These are phyloP conservation scores for Cotesia typhae DNA, from an alignment of 1,140 invertebrate species.

Conservation along the genomic window DNA sequence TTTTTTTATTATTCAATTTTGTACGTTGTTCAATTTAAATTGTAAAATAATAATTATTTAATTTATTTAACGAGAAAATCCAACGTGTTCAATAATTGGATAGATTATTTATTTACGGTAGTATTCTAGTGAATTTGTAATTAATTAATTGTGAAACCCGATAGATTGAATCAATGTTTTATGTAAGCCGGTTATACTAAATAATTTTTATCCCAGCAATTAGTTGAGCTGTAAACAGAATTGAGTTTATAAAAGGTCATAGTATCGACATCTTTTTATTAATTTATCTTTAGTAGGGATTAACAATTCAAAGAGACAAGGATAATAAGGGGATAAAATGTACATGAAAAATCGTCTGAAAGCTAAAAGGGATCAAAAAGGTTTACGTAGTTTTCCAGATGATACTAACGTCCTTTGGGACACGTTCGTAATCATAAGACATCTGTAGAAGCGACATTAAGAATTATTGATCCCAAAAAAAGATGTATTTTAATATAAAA, in stretches of 20 bases:
- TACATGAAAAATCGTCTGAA: conserved; percentile 5
- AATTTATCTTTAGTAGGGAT: no score
- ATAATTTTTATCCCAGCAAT: not conserved
- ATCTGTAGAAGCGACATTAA: conserved; percentile 29
- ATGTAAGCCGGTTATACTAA: not conserved
- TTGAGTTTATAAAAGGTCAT: conserved; percentile 13
- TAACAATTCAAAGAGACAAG: no score
- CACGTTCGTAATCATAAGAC: conserved; percentile 23
- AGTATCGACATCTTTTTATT: not conserved
- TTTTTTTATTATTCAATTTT: no score
- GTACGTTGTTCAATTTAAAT: no score
- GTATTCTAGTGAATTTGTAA: conserved; percentile 19
- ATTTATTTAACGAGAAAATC: not conserved
- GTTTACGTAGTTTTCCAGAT: not conserved
- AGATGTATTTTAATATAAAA: no score
- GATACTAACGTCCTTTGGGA: conserved; percentile 14
- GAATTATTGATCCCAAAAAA: conserved; percentile 18
- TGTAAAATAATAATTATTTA: no score
- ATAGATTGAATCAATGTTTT: conserved; percentile 18
- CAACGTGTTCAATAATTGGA: conserved; percentile 22
- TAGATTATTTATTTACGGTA: not conserved
- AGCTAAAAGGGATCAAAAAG: not conserved
- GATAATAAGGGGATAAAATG: no score
- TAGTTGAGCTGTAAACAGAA: not conserved
- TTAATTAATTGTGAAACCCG: conserved; percentile 2